These are phyloP conservation scores for Aphis gossypii DNA, from an alignment of 1,140 invertebrate species.

Conservation along the genomic window DNA sequence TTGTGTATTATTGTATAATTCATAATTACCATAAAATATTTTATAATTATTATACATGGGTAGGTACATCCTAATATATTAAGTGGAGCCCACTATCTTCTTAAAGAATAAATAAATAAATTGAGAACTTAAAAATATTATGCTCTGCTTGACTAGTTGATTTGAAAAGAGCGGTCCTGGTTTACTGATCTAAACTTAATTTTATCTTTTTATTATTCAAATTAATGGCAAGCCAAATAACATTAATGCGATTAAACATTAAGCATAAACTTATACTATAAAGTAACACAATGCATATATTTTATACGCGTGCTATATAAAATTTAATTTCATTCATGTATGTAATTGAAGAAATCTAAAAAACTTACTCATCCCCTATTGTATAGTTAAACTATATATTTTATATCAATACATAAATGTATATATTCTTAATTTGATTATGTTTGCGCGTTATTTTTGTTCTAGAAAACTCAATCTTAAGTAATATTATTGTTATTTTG, in stretches of 20 bases:
- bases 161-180: background rate
- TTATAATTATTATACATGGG: background rate
- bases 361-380: too few species aligned
- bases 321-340: too few species aligned
- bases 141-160: background rate
- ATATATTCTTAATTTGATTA: too few species aligned
- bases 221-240: background rate
- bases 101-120: background rate
- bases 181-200: background rate
- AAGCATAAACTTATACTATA: background rate
- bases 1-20: too few species aligned
- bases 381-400: too few species aligned
- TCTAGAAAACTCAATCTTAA: too few species aligned
- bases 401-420: too few species aligned
- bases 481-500: too few species aligned
- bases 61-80: background rate
- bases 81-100: background rate
- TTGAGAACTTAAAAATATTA: background rate
- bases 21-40: too few species aligned
- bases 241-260: background rate
- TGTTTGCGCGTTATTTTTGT: too few species aligned
- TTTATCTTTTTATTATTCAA: constrained; percentile 4
- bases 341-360: too few species aligned
- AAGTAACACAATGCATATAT: background rate
- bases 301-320: too few species aligned